phyloP scores from a whole-genome alignment of 2,113 vertebrate species.

The Clarias magur region DNA sequence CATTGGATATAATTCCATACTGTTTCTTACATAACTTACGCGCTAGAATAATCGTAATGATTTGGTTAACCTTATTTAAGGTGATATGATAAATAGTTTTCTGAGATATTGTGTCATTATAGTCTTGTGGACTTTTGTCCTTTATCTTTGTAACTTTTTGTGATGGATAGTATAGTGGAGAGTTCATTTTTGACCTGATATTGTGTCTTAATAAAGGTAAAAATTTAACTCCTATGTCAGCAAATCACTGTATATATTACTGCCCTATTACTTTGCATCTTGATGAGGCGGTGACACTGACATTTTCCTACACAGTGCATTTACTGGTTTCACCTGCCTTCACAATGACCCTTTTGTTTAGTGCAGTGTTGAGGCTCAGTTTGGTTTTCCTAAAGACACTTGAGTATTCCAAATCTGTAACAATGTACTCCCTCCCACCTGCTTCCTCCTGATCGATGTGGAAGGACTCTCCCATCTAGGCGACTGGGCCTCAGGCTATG shows the following conservation, averaged over 20 bases:
- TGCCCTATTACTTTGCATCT: slow-evolving; percentile 5
- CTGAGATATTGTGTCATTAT: background rate
- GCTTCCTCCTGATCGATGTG: slow-evolving; percentile 40
- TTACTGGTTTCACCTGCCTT: slow-evolving; percentile 39
- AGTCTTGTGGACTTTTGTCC: background rate
- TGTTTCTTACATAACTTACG: too few relatives aligned
- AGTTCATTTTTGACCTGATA: background rate
- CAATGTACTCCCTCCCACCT: slow-evolving; percentile 25
- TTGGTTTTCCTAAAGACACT: slow-evolving; percentile 35
- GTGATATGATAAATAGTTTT: too few relatives aligned
- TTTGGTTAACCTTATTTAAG: too few relatives aligned
- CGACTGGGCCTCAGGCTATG: slow-evolving; percentile 25
- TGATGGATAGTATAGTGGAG: background rate
- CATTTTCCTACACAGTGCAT: slow-evolving; percentile 14
- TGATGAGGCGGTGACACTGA: background rate
- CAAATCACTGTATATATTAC: background rate
- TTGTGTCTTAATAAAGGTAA: background rate
- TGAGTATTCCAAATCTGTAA: slow-evolving; percentile 26
- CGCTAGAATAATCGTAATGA: too few relatives aligned
- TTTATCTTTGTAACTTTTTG: background rate
- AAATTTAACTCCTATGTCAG: background rate
- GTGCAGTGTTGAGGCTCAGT: slow-evolving; percentile 1
- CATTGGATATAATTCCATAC: too few relatives aligned
- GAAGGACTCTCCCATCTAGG: slow-evolving; percentile 43
- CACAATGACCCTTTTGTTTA: slow-evolving; percentile 45